A percentile compares a stretch with the other conserved stretches of the same genome.
Conservation (phyloP, 37 sponge, comb jelly and placozoan species). For the Geodia barretti region DNA sequence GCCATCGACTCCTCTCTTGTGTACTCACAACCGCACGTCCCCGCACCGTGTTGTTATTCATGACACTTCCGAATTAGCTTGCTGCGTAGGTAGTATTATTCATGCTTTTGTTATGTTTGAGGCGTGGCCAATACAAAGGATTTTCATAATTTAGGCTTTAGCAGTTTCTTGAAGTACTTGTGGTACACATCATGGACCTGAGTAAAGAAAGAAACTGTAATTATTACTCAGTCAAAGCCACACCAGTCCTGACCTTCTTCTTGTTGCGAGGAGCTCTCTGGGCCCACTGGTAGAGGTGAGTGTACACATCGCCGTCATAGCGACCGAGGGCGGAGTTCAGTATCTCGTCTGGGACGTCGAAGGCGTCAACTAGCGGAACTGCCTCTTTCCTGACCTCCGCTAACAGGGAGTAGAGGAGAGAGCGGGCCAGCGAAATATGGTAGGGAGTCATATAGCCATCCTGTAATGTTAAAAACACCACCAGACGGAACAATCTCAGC, state of each 20-base stretch:
- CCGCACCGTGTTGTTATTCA: too few relatives aligned
- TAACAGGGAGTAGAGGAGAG: constrained; percentile 32
- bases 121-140: too few relatives aligned
- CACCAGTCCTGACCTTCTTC: constrained; percentile 42
- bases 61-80: too few relatives aligned
- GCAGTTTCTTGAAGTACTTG: constrained; percentile 36
- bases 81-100: too few relatives aligned
- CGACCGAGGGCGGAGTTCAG: constrained; percentile 88
- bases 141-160: constrained; percentile 41
- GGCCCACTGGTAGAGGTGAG: constrained; percentile 86
- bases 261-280: constrained; percentile 78
- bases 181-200: constrained; percentile 58
- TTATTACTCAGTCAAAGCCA: not conserved
- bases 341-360: constrained; percentile 76
- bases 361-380: constrained; percentile 92
- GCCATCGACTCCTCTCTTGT: too few relatives aligned
- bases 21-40: too few relatives aligned
- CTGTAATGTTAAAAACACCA: too few relatives aligned
- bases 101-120: too few relatives aligned
- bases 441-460: constrained; percentile 47
- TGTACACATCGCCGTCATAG: constrained; percentile 94
- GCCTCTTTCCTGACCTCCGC: constrained; percentile 70
- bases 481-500: too few relatives aligned
- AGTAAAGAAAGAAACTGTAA: not conserved
- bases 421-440: constrained; percentile 23